phyloP scores from a whole-genome alignment of 2,888 invertebrate species.

The Prionchulus punctatus region DNA sequence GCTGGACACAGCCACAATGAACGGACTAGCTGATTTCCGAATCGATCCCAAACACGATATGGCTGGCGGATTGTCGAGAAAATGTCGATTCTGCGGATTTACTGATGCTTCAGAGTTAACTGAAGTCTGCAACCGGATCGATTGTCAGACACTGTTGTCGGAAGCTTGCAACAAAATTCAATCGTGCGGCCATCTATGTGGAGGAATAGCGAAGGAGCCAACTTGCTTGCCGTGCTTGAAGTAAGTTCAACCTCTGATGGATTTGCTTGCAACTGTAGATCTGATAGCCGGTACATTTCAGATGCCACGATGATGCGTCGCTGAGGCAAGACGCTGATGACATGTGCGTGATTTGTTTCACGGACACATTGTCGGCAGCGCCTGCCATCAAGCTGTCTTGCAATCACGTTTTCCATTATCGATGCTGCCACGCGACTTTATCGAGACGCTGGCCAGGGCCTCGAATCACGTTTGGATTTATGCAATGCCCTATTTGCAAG shows the following conservation, averaged over 20 bases:
- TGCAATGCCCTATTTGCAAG: slow-evolving; percentile 89
- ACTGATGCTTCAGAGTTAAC: slow-evolving; percentile 61
- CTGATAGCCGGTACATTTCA: no score
- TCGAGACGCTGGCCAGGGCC: slow-evolving; percentile 82
- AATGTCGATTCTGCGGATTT: slow-evolving; percentile 78
- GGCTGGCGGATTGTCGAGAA: slow-evolving; percentile 39
- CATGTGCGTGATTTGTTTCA: slow-evolving; percentile 99
- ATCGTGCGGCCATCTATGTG: slow-evolving; percentile 76
- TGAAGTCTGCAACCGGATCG: slow-evolving; percentile 78
- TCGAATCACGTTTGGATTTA: slow-evolving; percentile 83
- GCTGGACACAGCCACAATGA: slow-evolving; percentile 78
- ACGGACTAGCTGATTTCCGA: slow-evolving; percentile 62
- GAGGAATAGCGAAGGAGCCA: slow-evolving; percentile 68
- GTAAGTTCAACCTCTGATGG: slow-evolving; percentile 52
- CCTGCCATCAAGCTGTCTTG: slow-evolving; percentile 80
- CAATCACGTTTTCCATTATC: slow-evolving; percentile 86
- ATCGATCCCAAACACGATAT: slow-evolving; percentile 34
- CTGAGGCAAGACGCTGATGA: slow-evolving; percentile 91
- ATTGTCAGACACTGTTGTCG: slow-evolving; percentile 70
- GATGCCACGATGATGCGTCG: slow-evolving; percentile 18
- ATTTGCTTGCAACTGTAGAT: no score
- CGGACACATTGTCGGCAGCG: slow-evolving; percentile 82
- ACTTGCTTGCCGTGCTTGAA: slow-evolving; percentile 75
- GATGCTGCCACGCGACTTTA: slow-evolving; percentile 70
- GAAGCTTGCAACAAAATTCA: slow-evolving; percentile 66